A percentile compares a stretch with the other conserved stretches of the same genome.
Evolutionary conservation across 2,797 vertebrate species (phyloP).

Genomic region (Mus caroli): DNA sequence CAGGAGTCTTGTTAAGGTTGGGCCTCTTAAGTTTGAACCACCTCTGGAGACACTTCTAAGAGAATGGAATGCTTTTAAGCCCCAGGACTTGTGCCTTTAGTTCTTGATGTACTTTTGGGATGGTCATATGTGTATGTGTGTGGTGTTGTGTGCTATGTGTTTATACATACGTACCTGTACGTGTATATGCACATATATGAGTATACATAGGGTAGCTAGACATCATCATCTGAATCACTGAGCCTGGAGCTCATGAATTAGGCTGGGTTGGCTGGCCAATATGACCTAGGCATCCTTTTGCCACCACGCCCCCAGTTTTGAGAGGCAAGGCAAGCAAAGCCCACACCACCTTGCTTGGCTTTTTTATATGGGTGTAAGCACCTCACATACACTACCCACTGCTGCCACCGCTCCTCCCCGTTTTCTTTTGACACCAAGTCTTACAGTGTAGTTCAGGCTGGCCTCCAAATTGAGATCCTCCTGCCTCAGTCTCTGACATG

Average conservation of each 20-base stretch:
- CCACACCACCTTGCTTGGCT: background rate
- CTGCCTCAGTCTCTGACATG: background rate
- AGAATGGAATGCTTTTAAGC: background rate
- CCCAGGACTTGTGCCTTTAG: background rate
- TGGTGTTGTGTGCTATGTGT: too few relatives aligned
- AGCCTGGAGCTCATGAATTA: background rate
- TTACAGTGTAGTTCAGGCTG: background rate
- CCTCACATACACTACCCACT: background rate
- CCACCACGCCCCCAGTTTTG: background rate
- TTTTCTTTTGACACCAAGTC: background rate
- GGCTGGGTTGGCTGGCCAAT: background rate
- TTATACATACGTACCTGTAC: background rate
- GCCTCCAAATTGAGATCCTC: background rate
- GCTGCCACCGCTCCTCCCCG: accelerated
- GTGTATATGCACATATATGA: background rate
- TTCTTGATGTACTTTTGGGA: background rate
- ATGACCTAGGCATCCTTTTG: background rate
- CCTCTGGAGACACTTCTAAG: background rate
- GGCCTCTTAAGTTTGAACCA: background rate
- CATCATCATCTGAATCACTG: background rate
- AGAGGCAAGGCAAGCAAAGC: background rate
- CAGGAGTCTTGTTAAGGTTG: background rate
- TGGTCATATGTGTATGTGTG: background rate
- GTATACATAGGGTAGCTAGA: background rate
- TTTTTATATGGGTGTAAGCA: background rate